Evolutionary conservation across 2,797 vertebrate genomes (phyloP), one percentile per base, ranked within the genome.

Genomic region (Diplodus puntazzo): DNA sequence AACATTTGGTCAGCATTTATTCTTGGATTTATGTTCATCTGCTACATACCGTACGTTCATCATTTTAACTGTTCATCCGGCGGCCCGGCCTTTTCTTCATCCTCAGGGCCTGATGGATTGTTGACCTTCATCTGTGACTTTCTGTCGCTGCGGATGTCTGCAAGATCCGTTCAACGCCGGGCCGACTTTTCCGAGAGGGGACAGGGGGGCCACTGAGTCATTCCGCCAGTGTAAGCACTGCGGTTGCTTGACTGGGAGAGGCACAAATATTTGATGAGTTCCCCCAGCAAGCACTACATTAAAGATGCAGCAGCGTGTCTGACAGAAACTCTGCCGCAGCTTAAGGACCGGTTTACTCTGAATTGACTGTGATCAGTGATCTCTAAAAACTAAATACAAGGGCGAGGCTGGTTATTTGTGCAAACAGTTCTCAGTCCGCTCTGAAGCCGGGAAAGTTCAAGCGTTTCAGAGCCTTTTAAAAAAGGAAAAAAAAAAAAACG

Each of bases 221-320:
- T 86, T 87, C 88, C 84, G 85, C 77, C 69, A 84, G 74, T 84
- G 81, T 86, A 85, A 84, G 88, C 79, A 76, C 67, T 71, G 81
- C 74, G 25, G 71, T 80, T 79, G 85, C 90, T 90, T 88, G 86
- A 92, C 92, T 84, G 79, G 72, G 75, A 82, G 84, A 85, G 78
- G 81, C 85, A 94, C 88, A 94, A 94, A 95, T 95, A 94, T 94
- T 95, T 95, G 84, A 94, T 94, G 92, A 94, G 88, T 91, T 91
- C 75, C 86, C 80, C 42, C 54, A 59, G 87, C 84, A 62, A 80
- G 85, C 83, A 75, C 73, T 69, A 83, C 92, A 94, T 94, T 92
- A 94, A 95, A 95, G 89, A 95, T 95, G 91, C 90, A 94, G 81
- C 84, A 80, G 43, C 12, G 63, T 90, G 88, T 91, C 83, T 65